phyloP scores from a whole-genome alignment of 2,888 invertebrate species.

The Pristionchus fissidentatus region DNA sequence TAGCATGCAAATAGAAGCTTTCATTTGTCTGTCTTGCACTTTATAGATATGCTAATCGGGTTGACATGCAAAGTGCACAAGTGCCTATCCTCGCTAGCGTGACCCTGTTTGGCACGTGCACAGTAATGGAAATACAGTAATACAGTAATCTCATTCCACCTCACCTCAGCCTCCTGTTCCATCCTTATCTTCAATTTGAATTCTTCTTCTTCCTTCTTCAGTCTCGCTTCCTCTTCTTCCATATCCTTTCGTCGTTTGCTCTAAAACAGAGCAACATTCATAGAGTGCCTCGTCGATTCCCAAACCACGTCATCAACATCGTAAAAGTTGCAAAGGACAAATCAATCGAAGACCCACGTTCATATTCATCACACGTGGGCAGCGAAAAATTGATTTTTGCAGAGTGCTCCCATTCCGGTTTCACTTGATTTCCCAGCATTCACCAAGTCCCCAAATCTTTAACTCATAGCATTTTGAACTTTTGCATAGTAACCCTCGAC shows the following conservation, averaged over 20 bases:
- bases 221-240: slow-evolving; percentile 32
- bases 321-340: too few relatives aligned
- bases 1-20: too few relatives aligned
- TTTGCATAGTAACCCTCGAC: too few relatives aligned
- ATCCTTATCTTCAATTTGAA: slow-evolving; percentile 30
- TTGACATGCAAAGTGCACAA: not conserved
- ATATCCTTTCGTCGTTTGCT: slow-evolving; percentile 9
- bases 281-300: not conserved
- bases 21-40: too few relatives aligned
- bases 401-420: too few relatives aligned
- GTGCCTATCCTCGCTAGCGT: not conserved
- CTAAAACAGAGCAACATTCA: not conserved
- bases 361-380: too few relatives aligned
- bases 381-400: too few relatives aligned
- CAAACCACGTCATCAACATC: not conserved
- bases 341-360: too few relatives aligned
- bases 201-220: slow-evolving; percentile 45
- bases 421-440: too few relatives aligned
- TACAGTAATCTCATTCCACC: not conserved
- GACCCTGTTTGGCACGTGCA: not conserved
- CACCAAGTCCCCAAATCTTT: too few relatives aligned
- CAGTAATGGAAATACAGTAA: not conserved
- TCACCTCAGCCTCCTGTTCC: slow-evolving; percentile 41
- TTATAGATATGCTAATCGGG: too few relatives aligned
- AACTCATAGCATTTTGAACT: too few relatives aligned